Conservation (phyloP, 2,888 invertebrate genomes). For the Elysia crispata region DNA sequence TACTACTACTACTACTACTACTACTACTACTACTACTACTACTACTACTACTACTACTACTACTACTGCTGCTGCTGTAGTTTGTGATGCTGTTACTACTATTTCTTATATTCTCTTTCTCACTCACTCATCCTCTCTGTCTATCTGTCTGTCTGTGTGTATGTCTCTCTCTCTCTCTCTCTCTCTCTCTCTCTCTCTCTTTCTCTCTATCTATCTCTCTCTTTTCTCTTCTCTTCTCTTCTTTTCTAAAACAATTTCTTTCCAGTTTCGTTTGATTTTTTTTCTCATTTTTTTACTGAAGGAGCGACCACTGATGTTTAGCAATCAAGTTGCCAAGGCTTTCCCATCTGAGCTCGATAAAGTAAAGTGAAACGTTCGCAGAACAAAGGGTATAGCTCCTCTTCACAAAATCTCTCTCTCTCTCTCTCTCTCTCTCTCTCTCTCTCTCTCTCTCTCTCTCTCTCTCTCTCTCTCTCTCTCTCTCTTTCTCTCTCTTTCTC, state of each 20-base stretch:
- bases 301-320: no score
- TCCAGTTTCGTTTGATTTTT: no score
- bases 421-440: background rate
- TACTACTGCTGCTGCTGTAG: background rate
- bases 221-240: background rate
- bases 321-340: no score
- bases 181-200: slow-evolving; percentile 29
- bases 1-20: slow-evolving; percentile 18
- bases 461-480: slow-evolving; percentile 18
- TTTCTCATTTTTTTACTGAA: no score
- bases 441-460: slow-evolving; percentile 9
- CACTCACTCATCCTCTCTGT: background rate
- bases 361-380: no score
- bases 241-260: no score
- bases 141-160: slow-evolving; percentile 1
- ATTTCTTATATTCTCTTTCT: background rate
- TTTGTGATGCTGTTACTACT: background rate
- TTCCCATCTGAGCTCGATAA: no score
- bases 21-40: slow-evolving; percentile 29
- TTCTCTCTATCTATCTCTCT: slow-evolving; percentile 19
- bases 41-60: slow-evolving; percentile 18
- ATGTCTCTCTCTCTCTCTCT: slow-evolving; percentile 15
- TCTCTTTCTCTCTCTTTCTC: no score
- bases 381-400: no score
- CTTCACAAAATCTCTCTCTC: background rate